Percentiles rank a stretch among this genome's conserved stretches.
Conservation (phyloP, 2,113 vertebrate genomes). For the Passer montanus region DNA sequence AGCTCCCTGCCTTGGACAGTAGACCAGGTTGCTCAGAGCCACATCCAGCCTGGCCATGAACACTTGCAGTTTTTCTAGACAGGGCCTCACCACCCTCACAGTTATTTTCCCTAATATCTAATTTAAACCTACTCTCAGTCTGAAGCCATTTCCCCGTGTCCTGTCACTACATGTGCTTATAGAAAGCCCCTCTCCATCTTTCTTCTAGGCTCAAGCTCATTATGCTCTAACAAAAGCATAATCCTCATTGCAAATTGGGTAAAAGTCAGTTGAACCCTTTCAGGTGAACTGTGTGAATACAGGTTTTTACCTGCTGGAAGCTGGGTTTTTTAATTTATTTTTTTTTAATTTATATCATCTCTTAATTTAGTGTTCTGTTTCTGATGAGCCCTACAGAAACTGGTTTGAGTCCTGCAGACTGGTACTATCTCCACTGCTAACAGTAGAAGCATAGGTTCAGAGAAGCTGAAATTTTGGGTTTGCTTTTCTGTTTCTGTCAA, state of each 20-base stretch:
- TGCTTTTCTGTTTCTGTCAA: constrained; percentile 1
- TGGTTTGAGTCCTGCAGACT: neutral
- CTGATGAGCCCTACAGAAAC: neutral
- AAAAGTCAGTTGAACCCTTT: neutral
- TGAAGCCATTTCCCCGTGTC: neutral
- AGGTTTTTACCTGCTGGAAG: neutral
- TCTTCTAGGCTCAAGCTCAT: neutral
- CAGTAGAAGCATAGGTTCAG: neutral
- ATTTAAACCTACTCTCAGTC: neutral
- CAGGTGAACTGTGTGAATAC: neutral
- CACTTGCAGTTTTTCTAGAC: neutral
- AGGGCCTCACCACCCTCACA: neutral
- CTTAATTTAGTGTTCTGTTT: neutral
- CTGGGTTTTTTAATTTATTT: neutral
- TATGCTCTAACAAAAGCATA: neutral
- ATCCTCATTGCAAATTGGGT: neutral
- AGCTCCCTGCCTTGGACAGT: neutral
- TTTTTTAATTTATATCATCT: neutral
- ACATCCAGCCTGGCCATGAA: neutral
- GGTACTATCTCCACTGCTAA: neutral
- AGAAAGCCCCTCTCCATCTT: neutral
- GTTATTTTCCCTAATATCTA: neutral
- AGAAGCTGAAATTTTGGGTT: neutral
- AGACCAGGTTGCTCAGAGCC: neutral
- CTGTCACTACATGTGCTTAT: neutral